Evolutionary conservation across 2,113 vertebrate species (phyloP).

Genomic region (Malurus cyaneus): DNA sequence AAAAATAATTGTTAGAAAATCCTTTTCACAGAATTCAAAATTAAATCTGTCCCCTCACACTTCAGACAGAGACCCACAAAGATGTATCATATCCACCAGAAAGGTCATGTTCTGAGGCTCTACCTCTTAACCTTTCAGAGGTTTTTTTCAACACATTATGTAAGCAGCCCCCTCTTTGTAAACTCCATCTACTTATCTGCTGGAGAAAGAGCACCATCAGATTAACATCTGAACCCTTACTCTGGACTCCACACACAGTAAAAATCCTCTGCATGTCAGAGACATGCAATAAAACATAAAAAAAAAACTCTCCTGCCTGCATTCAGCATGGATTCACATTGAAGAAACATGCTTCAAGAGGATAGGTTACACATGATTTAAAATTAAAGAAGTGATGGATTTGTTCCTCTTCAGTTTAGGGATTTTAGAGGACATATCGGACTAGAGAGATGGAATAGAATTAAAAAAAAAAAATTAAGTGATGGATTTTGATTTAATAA

Average conservation of each 20-base stretch:
- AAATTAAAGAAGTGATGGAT: neutral
- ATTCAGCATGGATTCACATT: neutral
- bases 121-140: neutral
- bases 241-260: fast-evolving
- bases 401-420: neutral
- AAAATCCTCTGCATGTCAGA: neutral
- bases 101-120: neutral
- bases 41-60: neutral
- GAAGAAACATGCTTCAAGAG: fast-evolving
- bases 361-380: fast-evolving
- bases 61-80: neutral
- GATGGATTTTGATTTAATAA: neutral
- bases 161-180: neutral
- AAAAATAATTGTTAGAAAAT: neutral
- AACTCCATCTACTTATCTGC: neutral
- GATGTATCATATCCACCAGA: neutral
- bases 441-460: neutral
- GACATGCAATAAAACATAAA: neutral
- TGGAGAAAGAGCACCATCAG: neutral
- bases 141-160: neutral
- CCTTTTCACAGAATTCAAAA: neutral
- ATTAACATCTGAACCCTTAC: neutral
- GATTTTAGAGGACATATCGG: neutral
- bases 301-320: fast-evolving
- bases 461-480: neutral